Base-by-base conservation (phyloP, 92 coral and sea anemone species). In the Desmophyllum pertusum region DNA sequence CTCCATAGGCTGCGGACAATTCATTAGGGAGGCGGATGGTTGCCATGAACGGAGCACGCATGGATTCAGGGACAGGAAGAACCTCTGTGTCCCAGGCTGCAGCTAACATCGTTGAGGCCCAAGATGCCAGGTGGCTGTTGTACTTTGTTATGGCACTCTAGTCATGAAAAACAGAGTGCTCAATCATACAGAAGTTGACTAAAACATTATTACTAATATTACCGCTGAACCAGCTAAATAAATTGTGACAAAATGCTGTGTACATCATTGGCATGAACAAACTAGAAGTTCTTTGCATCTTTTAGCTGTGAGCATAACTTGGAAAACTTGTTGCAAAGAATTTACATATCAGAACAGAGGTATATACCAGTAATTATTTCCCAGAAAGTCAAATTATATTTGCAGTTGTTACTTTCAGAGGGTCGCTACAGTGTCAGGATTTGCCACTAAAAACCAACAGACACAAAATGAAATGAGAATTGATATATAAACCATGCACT, bases 11-110 rank as follows among this genome's bases (percentile, higher is more conserved):
- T 31, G 90, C 79, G 17, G 80, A 71, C 43, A 93, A 48, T 35
- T 79, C 90, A 18, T 55, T 29, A 19, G 98, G 98, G 25, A 93
- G 91, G 10, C 95, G 92, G 35, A 93, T 73, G 19, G 89, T 82
- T 21, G 93, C 90, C 91, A 91, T 92, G 76, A 66, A 91, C 3
- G 98, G 98, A 9, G 98, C 98, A 40, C 93, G 93, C 95, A 93
- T 93, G 69, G 93, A 86, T 50, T 91, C 91, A 35, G 98, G 93
- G 75, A 93, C 71, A 3, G 95, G 90, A 15, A 93, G 89, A 9
- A 89, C 87, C 78, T 93, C 98, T 29, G 95, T 91, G 30, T 89
- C 75, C 98, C 95, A 93, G 50, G 83, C 88, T 52, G 83, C 65
- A 19, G 95, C 95, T 7, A 93, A 84, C 93, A 86, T 89, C 55